These are phyloP conservation scores for Rhamphomyia laevipes DNA, from an alignment of 2,888 invertebrate genomes.

Conservation along the genomic window DNA sequence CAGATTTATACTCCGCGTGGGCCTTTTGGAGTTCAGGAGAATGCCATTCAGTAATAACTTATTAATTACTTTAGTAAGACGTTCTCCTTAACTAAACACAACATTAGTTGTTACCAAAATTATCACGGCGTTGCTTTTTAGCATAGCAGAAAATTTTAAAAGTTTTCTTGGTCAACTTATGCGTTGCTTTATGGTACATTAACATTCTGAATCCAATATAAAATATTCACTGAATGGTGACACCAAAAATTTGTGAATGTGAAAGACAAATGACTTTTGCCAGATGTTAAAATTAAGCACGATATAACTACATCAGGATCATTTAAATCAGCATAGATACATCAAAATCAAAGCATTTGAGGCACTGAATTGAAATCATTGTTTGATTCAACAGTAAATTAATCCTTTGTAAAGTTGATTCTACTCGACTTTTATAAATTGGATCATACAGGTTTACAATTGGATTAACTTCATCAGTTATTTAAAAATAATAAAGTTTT, in stretches of 20 bases:
- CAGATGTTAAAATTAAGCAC: slow-evolving; percentile 2
- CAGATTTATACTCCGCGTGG: no score
- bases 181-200: no score
- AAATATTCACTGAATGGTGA: no score
- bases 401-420: neutral
- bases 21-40: no score
- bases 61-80: neutral
- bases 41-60: neutral
- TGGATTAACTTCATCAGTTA: neutral
- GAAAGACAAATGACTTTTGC: slow-evolving; percentile 4
- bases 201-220: no score
- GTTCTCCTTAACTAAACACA: slow-evolving; percentile 1
- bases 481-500: no score
- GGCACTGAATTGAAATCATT: neutral
- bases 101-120: neutral
- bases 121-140: neutral
- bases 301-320: neutral
- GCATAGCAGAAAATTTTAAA: neutral
- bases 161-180: no score
- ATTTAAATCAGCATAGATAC: neutral
- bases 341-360: neutral
- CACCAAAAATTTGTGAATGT: neutral
- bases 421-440: neutral
- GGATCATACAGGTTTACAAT: neutral
- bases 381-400: neutral